phyloP scores from a whole-genome alignment of 2,113 vertebrate genomes.

The Perca fluviatilis region DNA sequence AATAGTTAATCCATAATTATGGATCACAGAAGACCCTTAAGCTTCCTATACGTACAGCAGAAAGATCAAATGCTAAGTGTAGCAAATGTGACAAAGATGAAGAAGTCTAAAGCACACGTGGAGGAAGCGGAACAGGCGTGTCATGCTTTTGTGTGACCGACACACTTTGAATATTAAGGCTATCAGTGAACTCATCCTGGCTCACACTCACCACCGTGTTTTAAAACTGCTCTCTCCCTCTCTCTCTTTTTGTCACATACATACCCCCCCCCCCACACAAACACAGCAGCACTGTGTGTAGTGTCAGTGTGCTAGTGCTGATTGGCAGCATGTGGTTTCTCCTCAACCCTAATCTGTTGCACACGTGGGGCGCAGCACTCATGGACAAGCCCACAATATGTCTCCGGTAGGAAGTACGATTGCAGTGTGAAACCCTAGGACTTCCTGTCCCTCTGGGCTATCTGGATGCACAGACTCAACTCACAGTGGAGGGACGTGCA shows the following conservation, averaged over 20 bases:
- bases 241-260: background rate
- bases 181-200: constrained; percentile 42
- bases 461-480: constrained; percentile 64
- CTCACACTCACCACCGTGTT: constrained; percentile 15
- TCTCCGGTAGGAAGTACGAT: constrained; percentile 69
- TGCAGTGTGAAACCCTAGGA: constrained; percentile 42
- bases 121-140: background rate
- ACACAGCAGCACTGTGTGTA: constrained; percentile 32
- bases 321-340: constrained; percentile 75
- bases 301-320: constrained; percentile 67
- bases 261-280: constrained; percentile 11
- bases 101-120: background rate
- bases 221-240: constrained; percentile 14
- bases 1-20: background rate
- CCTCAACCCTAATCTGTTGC: constrained; percentile 69
- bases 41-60: background rate
- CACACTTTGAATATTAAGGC: constrained; percentile 23
- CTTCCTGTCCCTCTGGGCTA: constrained; percentile 74
- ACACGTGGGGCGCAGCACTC: constrained; percentile 32
- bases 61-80: background rate
- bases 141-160: background rate
- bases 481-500: constrained; percentile 5
- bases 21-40: background rate
- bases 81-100: background rate
- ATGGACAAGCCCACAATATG: constrained; percentile 55